These are phyloP conservation scores for Parnassius smintheus DNA, from an alignment of 2,888 invertebrate genomes.

Conservation along the genomic window DNA sequence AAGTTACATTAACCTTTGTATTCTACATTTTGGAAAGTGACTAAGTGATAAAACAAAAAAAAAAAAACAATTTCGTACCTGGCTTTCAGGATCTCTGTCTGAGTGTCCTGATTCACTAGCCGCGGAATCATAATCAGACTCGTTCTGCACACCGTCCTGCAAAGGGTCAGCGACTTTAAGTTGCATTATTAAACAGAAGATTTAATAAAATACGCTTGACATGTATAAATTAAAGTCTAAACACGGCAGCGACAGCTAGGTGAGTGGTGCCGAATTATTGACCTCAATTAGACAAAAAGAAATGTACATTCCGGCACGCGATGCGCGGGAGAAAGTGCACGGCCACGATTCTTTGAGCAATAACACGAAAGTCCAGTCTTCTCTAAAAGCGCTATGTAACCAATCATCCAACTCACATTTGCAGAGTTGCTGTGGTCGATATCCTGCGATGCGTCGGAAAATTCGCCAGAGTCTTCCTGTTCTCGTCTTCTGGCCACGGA, in stretches of 20 bases:
- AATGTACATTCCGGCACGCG: conserved; percentile 76
- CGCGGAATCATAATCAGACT: conserved; percentile 76
- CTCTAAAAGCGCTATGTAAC: conserved; percentile 34
- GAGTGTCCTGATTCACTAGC: conserved; percentile 78
- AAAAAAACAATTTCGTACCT: conserved; percentile 63
- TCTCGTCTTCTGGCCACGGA: conserved; percentile 66
- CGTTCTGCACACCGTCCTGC: conserved; percentile 67
- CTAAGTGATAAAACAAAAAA: conserved; percentile 5
- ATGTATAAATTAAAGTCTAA: conserved; percentile 55
- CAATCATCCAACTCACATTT: conserved; percentile 63
- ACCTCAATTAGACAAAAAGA: conserved; percentile 76
- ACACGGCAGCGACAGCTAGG: conserved; percentile 56
- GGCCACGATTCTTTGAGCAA: conserved; percentile 64
- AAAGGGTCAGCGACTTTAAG: conserved; percentile 68
- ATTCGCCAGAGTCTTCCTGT: conserved; percentile 73
- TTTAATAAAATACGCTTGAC: conserved; percentile 38
- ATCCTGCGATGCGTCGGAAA: conserved; percentile 75
- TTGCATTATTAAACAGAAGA: conserved; percentile 51
- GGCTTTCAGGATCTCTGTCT: conserved; percentile 87
- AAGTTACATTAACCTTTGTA: conserved; percentile 14
- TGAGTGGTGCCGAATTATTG: conserved; percentile 67
- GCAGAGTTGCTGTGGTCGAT: conserved; percentile 67
- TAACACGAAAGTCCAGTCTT: conserved; percentile 67
- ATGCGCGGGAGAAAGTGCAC: conserved; percentile 71
- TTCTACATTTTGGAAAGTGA: conserved; percentile 8